Evolutionary conservation across 2,888 invertebrate genomes (phyloP), one percentile per base, ranked within the genome.

Genomic region (Drosophila paramelanica): DNA sequence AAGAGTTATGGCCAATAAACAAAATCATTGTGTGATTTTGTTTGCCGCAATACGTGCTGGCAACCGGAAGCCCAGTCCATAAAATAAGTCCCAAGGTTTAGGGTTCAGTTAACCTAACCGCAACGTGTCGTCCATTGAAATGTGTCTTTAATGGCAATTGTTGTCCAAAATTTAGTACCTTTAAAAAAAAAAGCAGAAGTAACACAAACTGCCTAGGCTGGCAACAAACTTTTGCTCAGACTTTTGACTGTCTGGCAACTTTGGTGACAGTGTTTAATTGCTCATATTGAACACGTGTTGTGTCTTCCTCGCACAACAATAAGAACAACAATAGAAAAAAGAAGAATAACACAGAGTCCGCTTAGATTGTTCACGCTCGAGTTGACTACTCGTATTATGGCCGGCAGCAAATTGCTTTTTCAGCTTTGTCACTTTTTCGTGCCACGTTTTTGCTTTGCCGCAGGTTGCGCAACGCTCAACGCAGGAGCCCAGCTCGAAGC

Each of bases 1-100:
- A 88, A 84, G 89, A 89, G 86, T 89, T 89, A 88, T 88, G 88
- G 86, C 73, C 85, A 85, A 89, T 89, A 90, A 90, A 90, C 79
- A 73, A 82, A 88, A 88, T 88, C 81, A 81, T 83, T 73, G 73
- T 60, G 45, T 55, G 43, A 57, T 69, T 74, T 81, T 47, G 75
- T 58, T 56, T 69, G 67, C 59, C 79, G 64, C 61, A 66, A 62
- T 67, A 78, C 84, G 78, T 67, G 65, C 67, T 39, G 62, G 55
- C 51, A 79, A 77, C 69, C 64, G 69, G 64, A 46, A 55, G 13
- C 25, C n/a, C 13, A 72, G 73, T 73, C 59, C 47, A 70, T 78
- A 71, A 84, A 81, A 84, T 59, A 53, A 43, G 46, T 17, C 67
- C 49, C n/a, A 36, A 47, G 67, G 51, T 45, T 52, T 46, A 50